phyloP scores from a whole-genome alignment of 2,113 vertebrate species.

The Leptodactylus fuscus region DNA sequence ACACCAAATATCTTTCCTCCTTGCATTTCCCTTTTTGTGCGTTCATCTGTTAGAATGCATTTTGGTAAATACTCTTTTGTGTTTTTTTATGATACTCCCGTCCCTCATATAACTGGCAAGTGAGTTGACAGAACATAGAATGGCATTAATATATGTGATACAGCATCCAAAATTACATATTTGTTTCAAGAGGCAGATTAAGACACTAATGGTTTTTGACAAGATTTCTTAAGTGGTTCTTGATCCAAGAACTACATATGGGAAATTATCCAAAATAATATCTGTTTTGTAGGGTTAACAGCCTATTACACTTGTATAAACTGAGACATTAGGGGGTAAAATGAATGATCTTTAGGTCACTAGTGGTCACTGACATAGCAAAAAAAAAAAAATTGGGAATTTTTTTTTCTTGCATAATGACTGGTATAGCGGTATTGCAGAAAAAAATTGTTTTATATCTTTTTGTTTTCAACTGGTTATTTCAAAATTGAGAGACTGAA shows the following conservation, averaged over 20 bases:
- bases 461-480: no score
- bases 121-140: neutral
- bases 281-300: slow-evolving; percentile 30
- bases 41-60: no score
- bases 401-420: neutral
- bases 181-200: slow-evolving; percentile 24
- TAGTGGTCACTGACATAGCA: slow-evolving; percentile 13
- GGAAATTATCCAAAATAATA: slow-evolving; percentile 30
- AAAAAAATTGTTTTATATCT: neutral
- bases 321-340: slow-evolving; percentile 39
- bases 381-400: neutral
- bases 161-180: neutral
- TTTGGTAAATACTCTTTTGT: no score
- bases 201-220: slow-evolving; percentile 11
- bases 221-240: slow-evolving; percentile 28
- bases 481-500: no score
- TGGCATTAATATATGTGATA: neutral
- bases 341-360: slow-evolving; percentile 13
- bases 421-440: neutral
- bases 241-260: neutral
- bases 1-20: neutral
- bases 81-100: neutral
- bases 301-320: slow-evolving; percentile 48
- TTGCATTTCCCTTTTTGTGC: neutral
- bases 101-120: neutral